Conservation (phyloP, 2,113 vertebrate species). For the Sapajus apella region DNA sequence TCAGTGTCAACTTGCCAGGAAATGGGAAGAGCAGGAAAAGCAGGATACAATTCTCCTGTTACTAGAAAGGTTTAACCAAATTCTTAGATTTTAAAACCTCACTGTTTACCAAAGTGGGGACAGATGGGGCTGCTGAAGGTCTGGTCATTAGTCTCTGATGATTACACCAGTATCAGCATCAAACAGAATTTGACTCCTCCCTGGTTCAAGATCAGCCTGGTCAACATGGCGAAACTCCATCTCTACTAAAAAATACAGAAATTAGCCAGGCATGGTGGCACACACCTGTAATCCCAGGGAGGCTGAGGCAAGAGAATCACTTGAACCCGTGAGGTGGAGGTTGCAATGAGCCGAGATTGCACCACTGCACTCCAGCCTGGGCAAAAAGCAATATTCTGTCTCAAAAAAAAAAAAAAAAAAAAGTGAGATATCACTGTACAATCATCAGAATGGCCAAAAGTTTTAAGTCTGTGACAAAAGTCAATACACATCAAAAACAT, state of each 20-base stretch:
- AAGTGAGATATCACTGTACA: too few relatives aligned
- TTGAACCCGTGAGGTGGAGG: background rate
- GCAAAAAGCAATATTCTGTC: too few relatives aligned
- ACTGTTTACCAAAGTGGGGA: background rate
- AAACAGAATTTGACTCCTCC: background rate
- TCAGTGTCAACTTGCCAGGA: background rate
- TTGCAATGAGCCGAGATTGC: too few relatives aligned
- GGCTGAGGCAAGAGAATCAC: background rate
- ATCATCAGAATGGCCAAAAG: background rate
- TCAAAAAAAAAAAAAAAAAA: too few relatives aligned
- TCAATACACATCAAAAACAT: too few relatives aligned
- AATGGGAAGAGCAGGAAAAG: constrained; percentile 12
- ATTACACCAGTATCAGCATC: background rate
- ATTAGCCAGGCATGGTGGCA: background rate
- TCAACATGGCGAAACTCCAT: too few relatives aligned
- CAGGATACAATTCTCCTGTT: background rate
- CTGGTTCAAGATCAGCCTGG: background rate
- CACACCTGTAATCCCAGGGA: background rate
- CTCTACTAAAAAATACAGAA: background rate
- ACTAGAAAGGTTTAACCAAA: background rate
- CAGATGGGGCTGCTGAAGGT: background rate
- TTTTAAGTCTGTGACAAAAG: background rate
- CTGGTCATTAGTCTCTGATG: background rate
- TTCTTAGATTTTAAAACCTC: background rate
- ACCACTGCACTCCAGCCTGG: too few relatives aligned